Evolutionary conservation across 2,797 vertebrate species (phyloP).

Genomic region (Ambastaia sidthimunki): DNA sequence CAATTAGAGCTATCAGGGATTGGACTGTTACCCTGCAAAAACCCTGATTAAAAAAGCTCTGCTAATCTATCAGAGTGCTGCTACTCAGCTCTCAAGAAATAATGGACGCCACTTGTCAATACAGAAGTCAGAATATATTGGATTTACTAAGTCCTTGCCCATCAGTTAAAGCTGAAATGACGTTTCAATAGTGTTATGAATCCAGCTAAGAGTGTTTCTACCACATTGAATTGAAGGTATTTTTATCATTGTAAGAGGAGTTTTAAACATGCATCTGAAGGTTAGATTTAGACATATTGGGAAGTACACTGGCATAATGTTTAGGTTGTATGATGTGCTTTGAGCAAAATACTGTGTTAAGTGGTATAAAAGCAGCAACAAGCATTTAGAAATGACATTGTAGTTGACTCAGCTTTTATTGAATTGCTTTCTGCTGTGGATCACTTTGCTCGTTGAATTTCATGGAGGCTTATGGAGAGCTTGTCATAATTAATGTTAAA

Average conservation of each 20-base stretch:
- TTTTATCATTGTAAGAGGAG: background rate
- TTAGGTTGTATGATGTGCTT: background rate
- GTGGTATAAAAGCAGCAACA: constrained; percentile 52
- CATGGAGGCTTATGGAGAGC: constrained; percentile 73
- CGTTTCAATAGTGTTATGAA: background rate
- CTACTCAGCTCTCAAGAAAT: constrained; percentile 48
- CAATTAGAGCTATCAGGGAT: constrained; percentile 72
- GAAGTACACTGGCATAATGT: constrained; percentile 7
- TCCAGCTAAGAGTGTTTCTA: background rate
- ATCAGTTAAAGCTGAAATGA: constrained; percentile 4
- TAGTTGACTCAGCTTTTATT: constrained; percentile 65
- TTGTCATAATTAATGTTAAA: constrained; percentile 78
- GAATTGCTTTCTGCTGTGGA: constrained; percentile 61
- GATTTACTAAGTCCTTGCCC: background rate
- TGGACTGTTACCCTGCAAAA: constrained; percentile 59
- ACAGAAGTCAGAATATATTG: constrained; percentile 29
- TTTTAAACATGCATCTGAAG: background rate
- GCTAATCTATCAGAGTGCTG: constrained; percentile 56
- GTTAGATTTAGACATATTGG: background rate
- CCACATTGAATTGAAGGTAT: background rate
- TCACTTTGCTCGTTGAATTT: constrained; percentile 77
- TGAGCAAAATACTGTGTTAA: constrained; percentile 32
- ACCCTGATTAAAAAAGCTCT: constrained; percentile 58
- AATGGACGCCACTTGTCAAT: constrained; percentile 41
- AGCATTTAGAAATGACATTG: constrained; percentile 51